Evolutionary conservation across 1,140 invertebrate species (phyloP).

Genomic region (Monomorium pharaonis): DNA sequence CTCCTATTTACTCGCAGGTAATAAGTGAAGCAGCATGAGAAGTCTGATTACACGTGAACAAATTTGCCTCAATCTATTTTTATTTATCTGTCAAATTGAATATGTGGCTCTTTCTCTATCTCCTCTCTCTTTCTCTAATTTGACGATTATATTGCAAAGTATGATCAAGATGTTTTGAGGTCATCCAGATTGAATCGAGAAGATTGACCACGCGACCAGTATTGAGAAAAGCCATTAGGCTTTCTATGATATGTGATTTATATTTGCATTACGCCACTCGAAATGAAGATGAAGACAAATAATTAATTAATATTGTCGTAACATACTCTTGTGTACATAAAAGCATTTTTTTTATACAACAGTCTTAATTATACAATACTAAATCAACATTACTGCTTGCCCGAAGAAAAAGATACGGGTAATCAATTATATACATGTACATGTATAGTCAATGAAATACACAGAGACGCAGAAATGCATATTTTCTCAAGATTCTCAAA

Average conservation of each 20-base stretch:
- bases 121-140: slow-evolving; percentile 5
- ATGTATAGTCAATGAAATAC: not conserved
- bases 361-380: not conserved
- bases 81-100: slow-evolving; percentile 26
- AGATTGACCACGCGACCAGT: not conserved
- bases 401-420: not conserved
- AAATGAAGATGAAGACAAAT: not conserved
- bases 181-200: not conserved
- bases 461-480: too few relatives aligned
- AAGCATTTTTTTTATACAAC: not conserved
- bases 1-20: not conserved
- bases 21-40: not conserved
- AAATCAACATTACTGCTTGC: slow-evolving; percentile 1
- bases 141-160: slow-evolving; percentile 14
- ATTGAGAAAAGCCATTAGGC: not conserved
- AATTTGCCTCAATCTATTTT: slow-evolving; percentile 33
- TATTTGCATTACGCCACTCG: not conserved
- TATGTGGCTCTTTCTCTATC: not conserved
- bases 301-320: slow-evolving; percentile 19
- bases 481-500: not conserved
- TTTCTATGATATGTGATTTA: not conserved
- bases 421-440: not conserved
- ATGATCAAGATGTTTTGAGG: slow-evolving; percentile 41
- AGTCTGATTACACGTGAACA: slow-evolving; percentile 17
- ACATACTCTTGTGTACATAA: not conserved